These are phyloP conservation scores for Andrena marginata DNA, from an alignment of 2,888 invertebrate genomes.

Conservation along the genomic window DNA sequence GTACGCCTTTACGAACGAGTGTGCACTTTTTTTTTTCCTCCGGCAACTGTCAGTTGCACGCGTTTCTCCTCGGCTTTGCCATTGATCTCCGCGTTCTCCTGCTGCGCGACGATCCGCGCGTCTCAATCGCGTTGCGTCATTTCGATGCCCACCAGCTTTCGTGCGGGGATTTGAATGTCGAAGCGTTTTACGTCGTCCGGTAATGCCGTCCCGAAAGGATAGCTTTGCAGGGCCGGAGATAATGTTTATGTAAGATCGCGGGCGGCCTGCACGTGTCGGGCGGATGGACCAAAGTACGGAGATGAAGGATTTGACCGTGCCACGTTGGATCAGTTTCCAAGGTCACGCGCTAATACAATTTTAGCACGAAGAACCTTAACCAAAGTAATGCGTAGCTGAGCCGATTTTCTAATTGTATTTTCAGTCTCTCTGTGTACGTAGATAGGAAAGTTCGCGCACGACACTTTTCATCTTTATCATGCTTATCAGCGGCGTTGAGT, in stretches of 20 bases:
- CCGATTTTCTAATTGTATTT: constrained; percentile 23
- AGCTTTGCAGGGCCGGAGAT: constrained; percentile 15
- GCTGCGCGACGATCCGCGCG: background rate
- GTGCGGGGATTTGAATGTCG: background rate
- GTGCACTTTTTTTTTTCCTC: too few species aligned
- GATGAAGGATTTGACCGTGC: constrained; percentile 25
- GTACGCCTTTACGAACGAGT: constrained; percentile 56
- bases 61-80: background rate
- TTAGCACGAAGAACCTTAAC: constrained; percentile 42
- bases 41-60: constrained; percentile 24
- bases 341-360: constrained; percentile 37
- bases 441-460: background rate
- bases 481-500: constrained; percentile 26
- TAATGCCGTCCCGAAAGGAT: background rate
- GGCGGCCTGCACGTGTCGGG: too few species aligned
- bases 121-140: constrained; percentile 15
- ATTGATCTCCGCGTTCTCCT: background rate
- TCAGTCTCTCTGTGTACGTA: background rate
- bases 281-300: constrained; percentile 10
- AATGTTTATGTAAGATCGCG: background rate
- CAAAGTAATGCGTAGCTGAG: constrained; percentile 32
- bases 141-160: background rate
- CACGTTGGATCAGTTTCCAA: constrained; percentile 39
- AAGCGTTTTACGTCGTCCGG: background rate
- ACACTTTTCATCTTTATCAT: constrained; percentile 14